phyloP scores from a whole-genome alignment of 2,888 invertebrate genomes.

The Leptopilina syphax region DNA sequence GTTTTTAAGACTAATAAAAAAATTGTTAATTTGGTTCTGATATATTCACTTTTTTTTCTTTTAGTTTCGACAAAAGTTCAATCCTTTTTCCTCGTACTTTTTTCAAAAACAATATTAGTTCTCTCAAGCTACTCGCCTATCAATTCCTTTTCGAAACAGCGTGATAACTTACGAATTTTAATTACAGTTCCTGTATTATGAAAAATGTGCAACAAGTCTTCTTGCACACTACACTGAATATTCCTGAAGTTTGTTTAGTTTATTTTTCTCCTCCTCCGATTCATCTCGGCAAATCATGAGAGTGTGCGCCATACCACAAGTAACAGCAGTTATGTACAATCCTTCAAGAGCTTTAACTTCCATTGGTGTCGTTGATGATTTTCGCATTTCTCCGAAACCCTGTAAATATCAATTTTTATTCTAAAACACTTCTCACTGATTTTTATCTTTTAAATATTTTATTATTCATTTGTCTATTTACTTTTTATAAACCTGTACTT shows the following conservation, averaged over 20 bases:
- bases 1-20: no score
- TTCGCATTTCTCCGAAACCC: slow-evolving; percentile 93
- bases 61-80: background rate
- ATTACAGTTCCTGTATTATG: slow-evolving; percentile 24
- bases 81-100: background rate
- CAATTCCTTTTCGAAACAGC: slow-evolving; percentile 19
- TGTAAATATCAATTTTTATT: slow-evolving; percentile 66
- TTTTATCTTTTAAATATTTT: no score
- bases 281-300: slow-evolving; percentile 83
- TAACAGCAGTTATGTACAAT: slow-evolving; percentile 85
- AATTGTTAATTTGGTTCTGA: no score
- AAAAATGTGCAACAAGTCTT: background rate
- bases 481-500: background rate
- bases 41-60: no score
- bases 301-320: slow-evolving; percentile 93
- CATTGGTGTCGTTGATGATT: slow-evolving; percentile 91
- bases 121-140: slow-evolving; percentile 1
- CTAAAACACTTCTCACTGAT: no score
- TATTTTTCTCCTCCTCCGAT: slow-evolving; percentile 82
- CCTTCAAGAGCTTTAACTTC: slow-evolving; percentile 89
- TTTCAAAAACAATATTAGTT: background rate
- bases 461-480: background rate
- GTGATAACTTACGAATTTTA: slow-evolving; percentile 10
- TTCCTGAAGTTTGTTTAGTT: slow-evolving; percentile 80
- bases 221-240: slow-evolving; percentile 71